Base-by-base conservation (phyloP, 2,797 vertebrate genomes). In the Austrolebias charrua region DNA sequence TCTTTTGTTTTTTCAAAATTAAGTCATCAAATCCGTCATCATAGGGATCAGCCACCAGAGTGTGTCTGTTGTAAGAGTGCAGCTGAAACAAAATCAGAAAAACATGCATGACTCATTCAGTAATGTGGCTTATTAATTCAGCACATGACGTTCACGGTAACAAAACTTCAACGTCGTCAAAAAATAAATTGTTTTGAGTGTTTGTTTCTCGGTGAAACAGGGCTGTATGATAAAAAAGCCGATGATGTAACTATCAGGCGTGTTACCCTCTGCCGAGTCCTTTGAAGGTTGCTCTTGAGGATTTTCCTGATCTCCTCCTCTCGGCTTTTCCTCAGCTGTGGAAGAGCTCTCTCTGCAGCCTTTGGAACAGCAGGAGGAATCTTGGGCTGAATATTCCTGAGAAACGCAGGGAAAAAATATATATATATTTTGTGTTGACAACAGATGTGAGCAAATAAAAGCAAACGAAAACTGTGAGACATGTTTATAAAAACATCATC, bases 241-340 rank as follows among this genome's bases (percentile, higher is more conserved):
- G 10, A 43, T 65, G 1, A 20, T 42, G 16, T 13, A 0, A 44
- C 57, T n/a, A 47, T 40, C 10, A 40, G 15, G 31, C 28, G 44
- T 0, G 80, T 92, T 83, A 99, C 97, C 94, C 97, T 94, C 89
- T 94, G 94, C 20, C 96, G 93, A 46, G 97, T 98, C 84, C 87
- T 97, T 91, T 98, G 96, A 45, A 98, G 92, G 89, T 98, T 99
- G 48, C 75, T 94, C 66, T 97, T 93, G 28, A 99, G 92, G 78
- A 99, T 98, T 61, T 97, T 96, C 47, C 96, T 90, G 83, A 99
- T 98, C 91, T 99, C 97, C 71, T 98, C 95, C 88, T 99, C 97
- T 61, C 96, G 91, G 75, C 93, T 92, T 86, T 95, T 96, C 19
- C 95, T 91, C 61, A 99, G 86, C 55, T 96, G 92, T 0, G 96